Evolutionary conservation across 2,888 invertebrate genomes (phyloP), one percentile per base, ranked within the genome.

Genomic region (Synergus itoensis): DNA sequence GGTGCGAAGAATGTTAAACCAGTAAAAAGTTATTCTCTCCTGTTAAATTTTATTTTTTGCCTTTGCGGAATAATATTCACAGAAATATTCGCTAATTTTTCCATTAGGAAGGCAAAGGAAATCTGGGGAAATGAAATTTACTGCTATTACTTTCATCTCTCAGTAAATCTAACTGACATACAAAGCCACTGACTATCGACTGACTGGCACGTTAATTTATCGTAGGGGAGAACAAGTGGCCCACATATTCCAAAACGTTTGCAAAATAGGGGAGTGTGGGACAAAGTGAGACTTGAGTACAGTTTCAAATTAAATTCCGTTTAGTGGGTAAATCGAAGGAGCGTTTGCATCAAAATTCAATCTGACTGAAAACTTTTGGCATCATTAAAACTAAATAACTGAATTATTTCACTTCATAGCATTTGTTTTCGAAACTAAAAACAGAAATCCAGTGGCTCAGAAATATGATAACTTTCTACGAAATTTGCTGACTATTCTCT

Each of bases 181-280:
- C 53, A 73, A 73, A 73, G 73, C 53, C 53, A 73, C 73, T 53
- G 53, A 73, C 40, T 73, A 53, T 73, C 36, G 73, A 73, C 73
- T 53, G 48, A 69, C 16, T 69, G 48, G 16, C 36, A 73, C 53
- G 48, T 73, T 53, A 53, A 73, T 73, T 53, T 73, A 9, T 53
- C 18, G 36, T 18, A 11, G 48, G 73, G 73, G 73, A 28, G 53
- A 53, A 73, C 73, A 73, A 73, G 73, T 73, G 53, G 73, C 73
- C 53, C 73, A 73, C 73, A 73, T 53, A 73, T 73, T 53, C 69
- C 48, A 69, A 69, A 67, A 16, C 28, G 48, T 48, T 73, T 73
- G 53, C 73, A 73, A 53, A 73, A 73, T 73, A 53, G 73, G 73
- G 53, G 48, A 53, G 36, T 53, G 16, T 69, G 28, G 16, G 48